These are phyloP conservation scores for Euglossa dilemma DNA, from an alignment of 1,140 invertebrate genomes.

Conservation along the genomic window DNA sequence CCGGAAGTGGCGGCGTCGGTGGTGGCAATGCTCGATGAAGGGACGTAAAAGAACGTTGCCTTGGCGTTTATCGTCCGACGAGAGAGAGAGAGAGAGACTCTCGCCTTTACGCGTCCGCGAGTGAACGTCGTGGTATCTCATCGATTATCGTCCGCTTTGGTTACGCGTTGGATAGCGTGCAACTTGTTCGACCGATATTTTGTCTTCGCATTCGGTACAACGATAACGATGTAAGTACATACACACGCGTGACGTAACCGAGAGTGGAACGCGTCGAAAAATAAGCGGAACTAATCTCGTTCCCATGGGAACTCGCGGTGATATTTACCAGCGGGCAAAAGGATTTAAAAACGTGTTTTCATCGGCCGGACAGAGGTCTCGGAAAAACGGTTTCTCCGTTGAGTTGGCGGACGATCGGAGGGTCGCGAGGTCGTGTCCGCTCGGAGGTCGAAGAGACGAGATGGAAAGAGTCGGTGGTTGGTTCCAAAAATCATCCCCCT, in stretches of 20 bases:
- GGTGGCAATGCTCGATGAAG: background rate
- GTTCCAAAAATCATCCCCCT: background rate
- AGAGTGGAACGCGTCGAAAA: background rate
- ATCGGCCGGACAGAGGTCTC: background rate
- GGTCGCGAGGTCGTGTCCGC: too few species aligned
- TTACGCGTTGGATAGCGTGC: background rate
- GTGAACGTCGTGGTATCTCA: background rate
- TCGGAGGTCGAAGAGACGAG: too few species aligned
- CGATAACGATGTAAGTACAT: background rate
- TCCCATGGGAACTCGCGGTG: background rate
- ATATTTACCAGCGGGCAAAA: background rate
- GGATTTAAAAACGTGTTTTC: background rate
- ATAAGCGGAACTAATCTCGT: background rate
- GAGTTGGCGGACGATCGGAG: too few species aligned
- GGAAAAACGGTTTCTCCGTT: too few species aligned
- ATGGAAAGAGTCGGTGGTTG: background rate
- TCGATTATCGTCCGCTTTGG: background rate
- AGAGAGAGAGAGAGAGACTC: background rate
- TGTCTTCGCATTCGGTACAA: background rate
- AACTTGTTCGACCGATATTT: background rate
- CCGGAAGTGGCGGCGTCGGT: background rate
- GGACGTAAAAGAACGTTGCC: slow-evolving; percentile 1
- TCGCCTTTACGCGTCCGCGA: background rate
- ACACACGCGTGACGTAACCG: background rate
- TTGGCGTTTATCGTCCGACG: background rate